These are phyloP conservation scores for Spialia ferax DNA, from an alignment of 2,888 invertebrate genomes.

Conservation along the genomic window DNA sequence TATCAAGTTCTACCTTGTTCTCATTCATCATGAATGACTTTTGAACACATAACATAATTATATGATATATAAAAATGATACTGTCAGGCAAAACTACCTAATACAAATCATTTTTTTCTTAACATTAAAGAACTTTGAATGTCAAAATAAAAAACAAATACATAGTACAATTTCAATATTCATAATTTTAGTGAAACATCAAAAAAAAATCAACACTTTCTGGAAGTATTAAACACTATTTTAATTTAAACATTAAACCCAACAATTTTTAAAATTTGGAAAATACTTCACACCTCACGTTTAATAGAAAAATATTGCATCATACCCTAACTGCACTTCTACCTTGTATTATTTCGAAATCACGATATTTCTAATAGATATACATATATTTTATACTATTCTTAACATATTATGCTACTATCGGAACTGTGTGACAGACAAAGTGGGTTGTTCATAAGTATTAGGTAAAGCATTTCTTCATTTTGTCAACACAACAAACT, in stretches of 20 bases:
- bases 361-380: conserved; percentile 18
- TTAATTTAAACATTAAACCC: background rate
- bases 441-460: background rate
- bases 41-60: no score
- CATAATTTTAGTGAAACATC: background rate
- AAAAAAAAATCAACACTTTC: conserved; percentile 7
- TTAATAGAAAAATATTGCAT: conserved; percentile 40
- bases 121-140: no score
- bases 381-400: conserved; percentile 13
- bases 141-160: background rate
- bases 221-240: conserved; percentile 10
- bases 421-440: background rate
- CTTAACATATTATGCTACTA: background rate
- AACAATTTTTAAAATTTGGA: conserved; percentile 28
- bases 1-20: background rate
- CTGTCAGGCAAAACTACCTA: no score
- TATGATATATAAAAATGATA: no score
- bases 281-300: conserved; percentile 21
- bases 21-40: background rate
- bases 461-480: no score
- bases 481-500: no score
- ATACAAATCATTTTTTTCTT: no score
- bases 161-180: background rate
- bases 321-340: conserved; percentile 34
- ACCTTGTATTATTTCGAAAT: conserved; percentile 34